Evolutionary conservation across 2,888 invertebrate species (phyloP), one percentile per base, ranked within the genome.

Genomic region (Desoria tigrina): DNA sequence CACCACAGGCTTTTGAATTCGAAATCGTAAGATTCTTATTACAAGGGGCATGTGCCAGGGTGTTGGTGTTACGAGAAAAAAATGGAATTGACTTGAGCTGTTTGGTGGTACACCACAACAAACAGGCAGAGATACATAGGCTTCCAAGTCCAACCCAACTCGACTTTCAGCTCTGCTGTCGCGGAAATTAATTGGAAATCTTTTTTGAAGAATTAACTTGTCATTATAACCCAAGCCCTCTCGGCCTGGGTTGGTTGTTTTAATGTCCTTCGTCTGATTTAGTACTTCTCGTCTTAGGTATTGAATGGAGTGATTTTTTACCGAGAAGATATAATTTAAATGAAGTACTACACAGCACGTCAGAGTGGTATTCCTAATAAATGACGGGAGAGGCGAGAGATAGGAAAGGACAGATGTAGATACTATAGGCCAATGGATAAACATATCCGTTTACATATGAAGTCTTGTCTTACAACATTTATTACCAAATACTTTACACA

Each of bases 391-490:
- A 18, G 6, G 21, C 21, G 51, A 24, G 24, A 51, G 26, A 51
- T 51, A 26, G 24, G 23, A 4, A 28, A 42, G 32, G 39, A 57
- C 57, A 57, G 39, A 57, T 57, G 57, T 57, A 57, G 42, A 24
- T 16, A 18, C 23, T 39, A 57, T 57, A 57, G 54, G 23, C 54
- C 55, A 64, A 64, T 59, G 53, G 59, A 60, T 64, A 63, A 66
- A 70, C 64, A 67, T 62, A 62, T 65, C 53, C 65, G 66, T 70
- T 70, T 67, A 70, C 70, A 70, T 63, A 70, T 62, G 57, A 65
- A 65, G 59, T 65, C 67, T 71, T 73, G 66, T 69, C 69, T 67
- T 68, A 73, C 68, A 71, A 66, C 73, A 69, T 73, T 73, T 71
- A 73, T 73, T 73, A 69, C 65, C 66, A 27, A 66, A 61, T 58